Percentiles rank a stretch among this genome's conserved stretches.
Conservation (phyloP, 1,140 invertebrate genomes). For the Geopemphigus sp. region DNA sequence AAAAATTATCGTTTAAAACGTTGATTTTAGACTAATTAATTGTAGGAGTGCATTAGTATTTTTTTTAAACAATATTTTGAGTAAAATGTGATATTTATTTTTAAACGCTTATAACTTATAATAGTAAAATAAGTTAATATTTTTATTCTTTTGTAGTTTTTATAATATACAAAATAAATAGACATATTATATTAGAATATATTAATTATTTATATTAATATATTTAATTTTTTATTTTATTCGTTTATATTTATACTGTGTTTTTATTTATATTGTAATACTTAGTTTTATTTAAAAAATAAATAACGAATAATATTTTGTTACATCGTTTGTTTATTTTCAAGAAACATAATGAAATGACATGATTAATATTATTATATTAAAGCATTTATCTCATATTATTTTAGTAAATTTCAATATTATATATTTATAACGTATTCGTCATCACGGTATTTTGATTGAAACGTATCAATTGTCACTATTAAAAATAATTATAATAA, state of each 20-base stretch:
- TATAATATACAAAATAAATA: background rate
- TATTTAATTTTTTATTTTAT: too few species aligned
- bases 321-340: constrained; percentile 2
- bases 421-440: background rate
- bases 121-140: too few species aligned
- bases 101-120: too few species aligned
- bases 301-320: background rate
- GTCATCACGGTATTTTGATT: background rate
- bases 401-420: constrained; percentile 1
- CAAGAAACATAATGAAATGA: constrained; percentile 7
- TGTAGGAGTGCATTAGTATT: too few species aligned
- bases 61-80: too few species aligned
- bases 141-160: too few species aligned
- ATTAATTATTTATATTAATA: too few species aligned
- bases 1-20: constrained; percentile 5
- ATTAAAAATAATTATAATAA: too few species aligned
- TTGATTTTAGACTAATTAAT: constrained; percentile 35
- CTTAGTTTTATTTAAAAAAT: background rate
- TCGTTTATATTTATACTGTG: too few species aligned
- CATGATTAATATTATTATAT: background rate
- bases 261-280: background rate
- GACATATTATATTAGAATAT: too few species aligned
- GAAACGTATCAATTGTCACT: too few species aligned
- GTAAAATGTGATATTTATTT: too few species aligned
- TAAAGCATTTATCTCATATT: constrained; percentile 30